phyloP scores from a whole-genome alignment of 2,888 invertebrate species.

The Lingula anatina region DNA sequence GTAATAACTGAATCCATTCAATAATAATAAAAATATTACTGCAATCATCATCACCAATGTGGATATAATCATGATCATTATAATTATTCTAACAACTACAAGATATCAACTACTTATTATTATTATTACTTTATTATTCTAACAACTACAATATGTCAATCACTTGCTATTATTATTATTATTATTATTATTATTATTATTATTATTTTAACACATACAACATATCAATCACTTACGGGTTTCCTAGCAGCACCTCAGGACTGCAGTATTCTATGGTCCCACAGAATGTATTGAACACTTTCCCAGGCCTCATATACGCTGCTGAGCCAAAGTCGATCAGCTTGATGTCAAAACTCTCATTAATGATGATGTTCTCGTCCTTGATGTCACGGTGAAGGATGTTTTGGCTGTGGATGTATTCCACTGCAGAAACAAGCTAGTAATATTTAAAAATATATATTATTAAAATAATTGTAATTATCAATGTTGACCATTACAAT shows the following conservation, averaged over 20 bases:
- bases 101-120: too few species aligned
- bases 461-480: not conserved
- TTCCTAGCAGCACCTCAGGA: slow-evolving; percentile 68
- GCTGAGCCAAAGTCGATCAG: slow-evolving; percentile 75
- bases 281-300: slow-evolving; percentile 68
- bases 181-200: not conserved
- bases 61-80: too few species aligned
- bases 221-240: slow-evolving; percentile 57
- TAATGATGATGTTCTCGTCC: slow-evolving; percentile 72
- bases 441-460: slow-evolving; percentile 6
- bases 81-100: too few species aligned
- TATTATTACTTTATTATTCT: too few species aligned
- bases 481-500: too few species aligned
- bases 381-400: slow-evolving; percentile 72
- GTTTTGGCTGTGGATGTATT: slow-evolving; percentile 62
- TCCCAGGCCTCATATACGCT: slow-evolving; percentile 60
- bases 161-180: not conserved
- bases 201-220: not conserved
- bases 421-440: slow-evolving; percentile 67
- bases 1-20: too few species aligned
- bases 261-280: slow-evolving; percentile 74
- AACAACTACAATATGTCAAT: too few species aligned
- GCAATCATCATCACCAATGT: too few species aligned
- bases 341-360: slow-evolving; percentile 67
- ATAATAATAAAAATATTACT: too few species aligned